Evolutionary conservation across 2,888 invertebrate species (phyloP), one percentile per base, ranked within the genome.

Genomic region (Xanthorhoe spadicearia): DNA sequence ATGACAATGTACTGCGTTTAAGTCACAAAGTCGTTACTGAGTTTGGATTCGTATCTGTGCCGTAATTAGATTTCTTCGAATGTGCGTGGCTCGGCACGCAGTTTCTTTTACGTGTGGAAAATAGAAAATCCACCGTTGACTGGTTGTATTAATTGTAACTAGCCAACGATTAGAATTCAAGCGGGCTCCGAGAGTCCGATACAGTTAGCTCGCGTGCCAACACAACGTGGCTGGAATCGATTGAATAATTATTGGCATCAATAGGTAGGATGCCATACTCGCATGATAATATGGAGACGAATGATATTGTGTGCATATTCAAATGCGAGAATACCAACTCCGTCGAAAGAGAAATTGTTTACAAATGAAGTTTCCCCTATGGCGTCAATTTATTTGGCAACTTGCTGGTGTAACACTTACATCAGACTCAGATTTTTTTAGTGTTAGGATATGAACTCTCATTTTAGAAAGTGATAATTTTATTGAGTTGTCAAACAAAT

Each of bases 91-190:
- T 76, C 77, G 88, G 87, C 84, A 87, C 86, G 88, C 86, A 83
- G 87, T 93, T 93, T 92, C 93, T 92, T 92, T 92, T 92, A 92
- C 92, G 91, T 92, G 92, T 90, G 84, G 90, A 92, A 92, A 93
- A 93, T 93, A 92, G 93, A 93, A 93, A 93, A 90, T 92, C 86
- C 89, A 93, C 89, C 88, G 93, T 92, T 92, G 89, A 92, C 83
- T 92, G 92, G 89, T 79, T 82, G 84, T 88, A 88, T 88, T 93
- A 93, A 93, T 93, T 92, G 92, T 88, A 85, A 82, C 80, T 79
- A 79, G 82, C 83, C 79, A 79, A 82, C 83, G 77, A 90, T 92
- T 92, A 92, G 83, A 91, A 93, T 93, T 92, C 93, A 88, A 85
- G 77, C 77, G 86, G 78, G 84, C 84, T 84, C 76, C 81, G 73